Conservation (phyloP, 2,797 vertebrate genomes). For the Amazona finschi region DNA sequence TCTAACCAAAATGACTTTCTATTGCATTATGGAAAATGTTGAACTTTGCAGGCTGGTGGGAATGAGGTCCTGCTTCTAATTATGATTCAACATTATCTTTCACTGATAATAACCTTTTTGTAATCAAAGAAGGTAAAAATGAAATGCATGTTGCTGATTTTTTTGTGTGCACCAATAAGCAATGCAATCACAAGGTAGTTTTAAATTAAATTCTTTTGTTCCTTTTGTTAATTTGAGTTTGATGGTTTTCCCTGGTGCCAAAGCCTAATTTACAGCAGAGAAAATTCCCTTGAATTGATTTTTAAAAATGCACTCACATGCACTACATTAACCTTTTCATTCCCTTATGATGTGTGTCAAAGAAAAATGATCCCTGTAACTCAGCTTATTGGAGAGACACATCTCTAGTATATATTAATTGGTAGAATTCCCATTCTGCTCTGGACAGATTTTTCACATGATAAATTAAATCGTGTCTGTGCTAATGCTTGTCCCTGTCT, state of each 20-base stretch:
- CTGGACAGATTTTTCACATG: background rate
- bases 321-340: slow-evolving; percentile 24
- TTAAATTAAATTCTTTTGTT: slow-evolving; percentile 56
- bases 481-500: background rate
- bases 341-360: background rate
- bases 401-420: slow-evolving; percentile 6
- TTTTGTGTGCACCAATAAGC: background rate
- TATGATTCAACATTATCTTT: slow-evolving; percentile 16
- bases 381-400: background rate
- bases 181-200: background rate
- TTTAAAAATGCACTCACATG: slow-evolving; percentile 18
- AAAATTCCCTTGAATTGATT: slow-evolving; percentile 59
- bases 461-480: background rate
- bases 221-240: slow-evolving; percentile 50
- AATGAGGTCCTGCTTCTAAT: slow-evolving; percentile 28
- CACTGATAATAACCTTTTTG: slow-evolving; percentile 30
- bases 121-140: slow-evolving; percentile 36
- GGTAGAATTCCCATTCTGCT: background rate
- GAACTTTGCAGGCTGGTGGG: background rate
- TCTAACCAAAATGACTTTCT: background rate
- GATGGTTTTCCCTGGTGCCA: slow-evolving; percentile 30
- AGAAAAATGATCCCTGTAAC: slow-evolving; percentile 23
- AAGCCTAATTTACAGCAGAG: slow-evolving; percentile 27
- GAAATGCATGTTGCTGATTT: slow-evolving; percentile 5
- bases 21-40: background rate